Conservation (phyloP, 2,888 invertebrate species). For the Arge pagana region DNA sequence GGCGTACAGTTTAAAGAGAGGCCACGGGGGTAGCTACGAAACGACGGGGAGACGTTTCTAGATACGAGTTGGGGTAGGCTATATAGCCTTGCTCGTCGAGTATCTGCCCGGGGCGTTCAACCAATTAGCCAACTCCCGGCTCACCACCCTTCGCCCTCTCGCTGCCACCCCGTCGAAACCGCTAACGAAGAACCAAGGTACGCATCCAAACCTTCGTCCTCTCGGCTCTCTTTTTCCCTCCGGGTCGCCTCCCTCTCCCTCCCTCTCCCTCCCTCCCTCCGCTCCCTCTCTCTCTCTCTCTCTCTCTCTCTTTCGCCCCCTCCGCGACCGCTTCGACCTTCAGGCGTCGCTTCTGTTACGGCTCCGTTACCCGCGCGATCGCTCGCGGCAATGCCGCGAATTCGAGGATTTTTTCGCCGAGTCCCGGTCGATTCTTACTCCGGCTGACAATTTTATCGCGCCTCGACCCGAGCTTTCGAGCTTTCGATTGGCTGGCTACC, state of each 20-base stretch:
- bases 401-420: background rate
- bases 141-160: too few species aligned
- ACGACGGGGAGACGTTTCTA: too few species aligned
- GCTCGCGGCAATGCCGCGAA: background rate
- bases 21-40: too few species aligned
- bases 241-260: slow-evolving; percentile 26
- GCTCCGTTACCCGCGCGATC: background rate
- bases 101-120: slow-evolving; percentile 49
- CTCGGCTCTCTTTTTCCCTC: slow-evolving; percentile 25
- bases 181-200: slow-evolving; percentile 45
- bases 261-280: background rate
- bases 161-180: too few species aligned
- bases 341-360: slow-evolving; percentile 6
- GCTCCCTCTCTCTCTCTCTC: slow-evolving; percentile 3
- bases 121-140: slow-evolving; percentile 53
- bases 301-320: slow-evolving; percentile 13
- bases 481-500: too few species aligned
- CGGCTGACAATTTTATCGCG: slow-evolving; percentile 18
- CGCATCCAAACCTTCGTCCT: slow-evolving; percentile 30
- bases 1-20: too few species aligned
- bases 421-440: slow-evolving; percentile 8
- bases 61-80: too few species aligned
- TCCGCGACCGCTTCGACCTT: slow-evolving; percentile 9
- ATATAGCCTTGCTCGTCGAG: slow-evolving; percentile 43
- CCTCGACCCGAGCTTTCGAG: slow-evolving; percentile 29